Base-by-base conservation (phyloP, 2,888 invertebrate genomes). In the Leuctra nigra region DNA sequence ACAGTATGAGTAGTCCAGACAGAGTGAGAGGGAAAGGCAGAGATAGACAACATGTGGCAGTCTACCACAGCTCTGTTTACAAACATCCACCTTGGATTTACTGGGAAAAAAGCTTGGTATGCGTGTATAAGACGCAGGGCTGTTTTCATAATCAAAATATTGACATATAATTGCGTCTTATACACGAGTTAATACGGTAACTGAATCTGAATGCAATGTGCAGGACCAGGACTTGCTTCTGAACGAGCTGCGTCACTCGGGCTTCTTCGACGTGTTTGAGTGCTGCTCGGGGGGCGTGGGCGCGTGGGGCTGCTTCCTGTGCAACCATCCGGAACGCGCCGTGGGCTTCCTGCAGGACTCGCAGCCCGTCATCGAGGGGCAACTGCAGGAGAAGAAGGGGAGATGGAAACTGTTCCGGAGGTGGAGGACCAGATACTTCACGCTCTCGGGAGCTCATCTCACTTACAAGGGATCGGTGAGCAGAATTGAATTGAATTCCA, bases 341-440 rank as follows among this genome's bases (percentile, higher is more conserved):
- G 41, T 59, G 2, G 18, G 44, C 22, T 24, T 2, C 16, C 57
- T 64, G 67, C 77, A 78, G 62, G 87, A 88, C 71, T 86, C 89
- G 18, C 84, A 84, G 68, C 92, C 92, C 35, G 89, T 92, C 65
- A 91, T 93, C 64, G 91, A 92, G 70, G 93, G 92, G 0, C 90
- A 90, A 69, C 74, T 93, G 38, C 92, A 92, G 71, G 92, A 93
- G 75, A 93, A 93, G 74, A 91, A 91, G 70, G 91, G 92, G 16
- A 81, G 91, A 65, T 95, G 94, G 94, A 78, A 91, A 64, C 77
- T 96, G 61, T 91, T 96, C 72, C 79, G 91, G 39, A 75, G 94
- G 63, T 96, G 95, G 95, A 81, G 94, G 63, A 95, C 94, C 4
- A 75, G 95, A 62, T 94, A 95, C 73, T 96, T 96, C 73, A 95